Conservation (phyloP, 1,140 invertebrate species). For the Spodoptera frugiperda region DNA sequence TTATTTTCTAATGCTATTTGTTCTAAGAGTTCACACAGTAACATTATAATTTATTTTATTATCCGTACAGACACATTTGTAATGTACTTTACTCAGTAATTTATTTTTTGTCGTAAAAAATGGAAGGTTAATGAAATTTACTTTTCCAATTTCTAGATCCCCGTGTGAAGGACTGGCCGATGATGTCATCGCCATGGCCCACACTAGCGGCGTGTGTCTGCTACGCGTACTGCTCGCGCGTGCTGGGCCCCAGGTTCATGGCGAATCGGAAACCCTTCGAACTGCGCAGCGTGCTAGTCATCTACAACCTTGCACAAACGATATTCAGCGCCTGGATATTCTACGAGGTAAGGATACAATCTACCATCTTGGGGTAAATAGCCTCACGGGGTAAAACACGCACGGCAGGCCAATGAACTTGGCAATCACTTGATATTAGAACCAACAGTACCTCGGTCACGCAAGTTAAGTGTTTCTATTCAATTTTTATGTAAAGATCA, state of each 20-base stretch:
- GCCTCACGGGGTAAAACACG: conserved; percentile 11
- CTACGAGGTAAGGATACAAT: conserved; percentile 90
- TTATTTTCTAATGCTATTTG: too few relatives aligned
- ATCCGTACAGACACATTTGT: too few relatives aligned
- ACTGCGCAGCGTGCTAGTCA: conserved; percentile 92
- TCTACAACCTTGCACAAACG: conserved; percentile 96
- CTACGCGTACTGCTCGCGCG: conserved; percentile 94
- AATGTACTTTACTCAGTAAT: background rate
- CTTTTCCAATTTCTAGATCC: conserved; percentile 89
- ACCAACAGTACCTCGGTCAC: conserved; percentile 5
- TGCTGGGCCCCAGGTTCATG: conserved; percentile 95
- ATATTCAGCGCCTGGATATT: conserved; percentile 97
- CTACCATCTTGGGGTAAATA: conserved; percentile 6
- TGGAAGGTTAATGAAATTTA: too few relatives aligned
- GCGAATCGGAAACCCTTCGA: conserved; percentile 95
- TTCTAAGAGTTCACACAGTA: too few relatives aligned
- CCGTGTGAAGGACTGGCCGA: conserved; percentile 95
- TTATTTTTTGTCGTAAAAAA: background rate
- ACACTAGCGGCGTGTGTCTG: conserved; percentile 93
- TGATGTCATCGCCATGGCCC: conserved; percentile 96
- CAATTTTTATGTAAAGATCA: background rate
- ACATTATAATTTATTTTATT: too few relatives aligned
- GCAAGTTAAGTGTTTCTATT: conserved; percentile 13
- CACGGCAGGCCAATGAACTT: conserved; percentile 31
- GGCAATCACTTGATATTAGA: conserved; percentile 34